A percentile compares a stretch with the other conserved stretches of the same genome.
These are phyloP conservation scores for Chironomus tentans DNA, from an alignment of 2,888 invertebrate genomes.

Conservation along the genomic window DNA sequence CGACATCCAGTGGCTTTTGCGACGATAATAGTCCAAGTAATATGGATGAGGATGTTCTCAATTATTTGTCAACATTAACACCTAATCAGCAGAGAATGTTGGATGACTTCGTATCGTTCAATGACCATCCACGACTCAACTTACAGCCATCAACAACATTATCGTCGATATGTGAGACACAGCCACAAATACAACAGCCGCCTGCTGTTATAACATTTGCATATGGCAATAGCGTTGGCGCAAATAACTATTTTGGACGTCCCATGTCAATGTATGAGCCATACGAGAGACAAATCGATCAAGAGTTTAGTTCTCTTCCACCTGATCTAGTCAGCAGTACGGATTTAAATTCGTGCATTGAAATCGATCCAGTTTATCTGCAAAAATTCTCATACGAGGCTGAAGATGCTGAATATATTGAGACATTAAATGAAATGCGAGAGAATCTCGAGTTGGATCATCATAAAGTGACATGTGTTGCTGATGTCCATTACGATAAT, in stretches of 20 bases:
- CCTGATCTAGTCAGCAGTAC: conserved; percentile 20
- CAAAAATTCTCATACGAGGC: conserved; percentile 28
- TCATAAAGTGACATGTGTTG: conserved; percentile 7
- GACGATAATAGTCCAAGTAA: background rate
- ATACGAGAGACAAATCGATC: background rate
- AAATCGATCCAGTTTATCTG: background rate
- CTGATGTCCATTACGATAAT: conserved; percentile 22
- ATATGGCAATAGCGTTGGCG: conserved; percentile 22
- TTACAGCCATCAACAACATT: background rate
- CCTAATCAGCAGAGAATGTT: background rate
- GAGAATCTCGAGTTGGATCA: conserved; percentile 2
- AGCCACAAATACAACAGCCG: background rate
- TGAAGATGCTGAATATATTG: conserved; percentile 35
- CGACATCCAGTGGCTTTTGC: background rate
- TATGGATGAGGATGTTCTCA: conserved; percentile 15
- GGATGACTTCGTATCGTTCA: conserved; percentile 19
- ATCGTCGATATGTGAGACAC: background rate
- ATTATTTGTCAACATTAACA: conserved; percentile 17
- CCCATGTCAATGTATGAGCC: conserved; percentile 21
- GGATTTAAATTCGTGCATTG: background rate
- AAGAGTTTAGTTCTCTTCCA: conserved; percentile 20
- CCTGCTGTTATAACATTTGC: conserved; percentile 9
- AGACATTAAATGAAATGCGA: conserved; percentile 38
- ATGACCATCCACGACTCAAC: background rate
- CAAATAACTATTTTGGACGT: conserved; percentile 17